Evolutionary conservation across 2,113 vertebrate genomes (phyloP), one percentile per base, ranked within the genome.

Genomic region (Dipodomys stephensi): DNA sequence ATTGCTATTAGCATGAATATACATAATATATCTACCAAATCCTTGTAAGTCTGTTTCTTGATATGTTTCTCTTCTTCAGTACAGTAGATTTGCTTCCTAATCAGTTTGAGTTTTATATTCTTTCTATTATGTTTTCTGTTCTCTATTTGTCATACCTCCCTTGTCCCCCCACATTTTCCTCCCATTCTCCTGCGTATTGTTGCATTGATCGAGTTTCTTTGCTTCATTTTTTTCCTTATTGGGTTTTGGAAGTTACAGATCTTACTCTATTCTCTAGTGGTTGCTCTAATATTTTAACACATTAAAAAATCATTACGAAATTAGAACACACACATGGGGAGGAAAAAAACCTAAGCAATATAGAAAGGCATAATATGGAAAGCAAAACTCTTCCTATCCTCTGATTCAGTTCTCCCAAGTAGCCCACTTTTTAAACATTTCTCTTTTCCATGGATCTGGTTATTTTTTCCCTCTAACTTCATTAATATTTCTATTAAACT

Each of bases 241-340:
- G 95, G 84, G 53, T 89, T 96, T 95, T 46, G 25, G 90, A 87
- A 96, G 78, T 93, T 95, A 93, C 64, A 95, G 90, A 96, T 92
- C 62, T 25, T 96, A 57, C 87, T 93, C 92, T 73, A 2, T 93
- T 90, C 93, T 91, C 93, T 90, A 95, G 90, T 96, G 93, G 87
- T 73, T 93, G 64, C 64, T 68, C 80, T 96, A 94, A 95, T 95
- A 96, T 95, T 95, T 96, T 82, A 96, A 87, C 81, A 89, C 93
- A 96, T 96, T 97, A 96, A 97, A 91, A 96, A 90, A 87, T 84
- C 96, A 92, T 96, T 95, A 96, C n/a, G 77, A 89, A 96, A 95
- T 96, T 94, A 96, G 77, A 94, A 23, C 39, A 82, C 84, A 93
- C 81, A 94, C 65, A 72, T 49, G 27, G 53, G 53, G 53, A 57